Percentiles rank a stretch among this genome's conserved stretches.
Conservation (phyloP, 1,140 invertebrate genomes). For the Drosophila subobscura region DNA sequence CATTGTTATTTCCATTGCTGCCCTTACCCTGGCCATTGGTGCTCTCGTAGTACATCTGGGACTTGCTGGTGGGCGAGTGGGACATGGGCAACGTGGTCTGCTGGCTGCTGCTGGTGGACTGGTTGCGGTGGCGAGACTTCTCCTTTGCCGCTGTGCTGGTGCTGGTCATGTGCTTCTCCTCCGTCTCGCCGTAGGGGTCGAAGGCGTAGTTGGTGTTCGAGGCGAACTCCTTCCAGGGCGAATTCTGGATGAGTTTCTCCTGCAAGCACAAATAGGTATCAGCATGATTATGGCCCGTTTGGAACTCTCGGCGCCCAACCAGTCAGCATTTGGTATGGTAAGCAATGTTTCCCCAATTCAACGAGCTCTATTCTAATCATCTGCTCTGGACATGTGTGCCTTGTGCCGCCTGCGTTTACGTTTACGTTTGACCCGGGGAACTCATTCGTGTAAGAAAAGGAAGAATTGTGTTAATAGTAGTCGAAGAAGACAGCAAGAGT, state of each 20-base stretch:
- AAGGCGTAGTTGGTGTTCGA: slow-evolving; percentile 94
- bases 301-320: slow-evolving; percentile 49
- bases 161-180: slow-evolving; percentile 87
- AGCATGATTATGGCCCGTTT: slow-evolving; percentile 5
- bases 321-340: slow-evolving; percentile 77
- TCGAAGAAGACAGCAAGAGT: not conserved
- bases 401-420: slow-evolving; percentile 53
- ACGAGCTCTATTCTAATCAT: slow-evolving; percentile 30
- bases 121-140: slow-evolving; percentile 62
- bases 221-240: slow-evolving; percentile 94
- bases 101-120: slow-evolving; percentile 68
- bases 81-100: slow-evolving; percentile 83
- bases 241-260: slow-evolving; percentile 92
- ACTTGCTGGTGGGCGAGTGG: slow-evolving; percentile 83
- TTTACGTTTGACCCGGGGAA: not conserved
- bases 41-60: slow-evolving; percentile 79
- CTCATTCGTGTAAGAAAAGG: not conserved
- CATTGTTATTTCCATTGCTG: slow-evolving; percentile 28
- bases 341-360: not conserved
- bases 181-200: slow-evolving; percentile 90
- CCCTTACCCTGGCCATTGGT: slow-evolving; percentile 60
- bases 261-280: slow-evolving; percentile 83
- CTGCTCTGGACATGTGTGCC: slow-evolving; percentile 55
- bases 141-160: slow-evolving; percentile 79
- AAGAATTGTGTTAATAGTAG: slow-evolving; percentile 5